Evolutionary conservation across 2,888 invertebrate genomes (phyloP).

Genomic region (Cephus nigrinus): DNA sequence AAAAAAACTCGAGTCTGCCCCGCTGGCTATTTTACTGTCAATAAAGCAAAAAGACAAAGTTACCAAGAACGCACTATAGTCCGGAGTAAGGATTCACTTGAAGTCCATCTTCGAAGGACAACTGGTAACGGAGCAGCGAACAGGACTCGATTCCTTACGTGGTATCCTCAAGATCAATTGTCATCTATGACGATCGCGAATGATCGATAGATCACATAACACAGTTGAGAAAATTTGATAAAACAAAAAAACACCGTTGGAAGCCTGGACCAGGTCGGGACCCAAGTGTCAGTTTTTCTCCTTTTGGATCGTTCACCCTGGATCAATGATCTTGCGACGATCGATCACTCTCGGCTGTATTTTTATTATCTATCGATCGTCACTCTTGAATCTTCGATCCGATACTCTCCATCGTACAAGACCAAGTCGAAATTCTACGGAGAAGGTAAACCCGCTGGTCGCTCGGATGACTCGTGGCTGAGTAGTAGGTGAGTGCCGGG

Average conservation of each 20-base stretch:
- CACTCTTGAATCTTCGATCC: neutral
- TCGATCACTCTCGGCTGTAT: neutral
- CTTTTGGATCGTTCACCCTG: neutral
- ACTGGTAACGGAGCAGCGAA: neutral
- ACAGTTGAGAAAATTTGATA: neutral
- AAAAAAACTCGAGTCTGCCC: neutral
- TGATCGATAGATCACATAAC: neutral
- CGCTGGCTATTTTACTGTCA: neutral
- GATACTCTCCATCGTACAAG: neutral
- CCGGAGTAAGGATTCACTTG: neutral
- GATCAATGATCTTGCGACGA: neutral
- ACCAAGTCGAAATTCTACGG: neutral
- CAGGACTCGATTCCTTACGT: neutral
- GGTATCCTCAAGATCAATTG: neutral
- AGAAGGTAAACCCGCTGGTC: slow-evolving; percentile 12
- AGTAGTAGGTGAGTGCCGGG: slow-evolving; percentile 49
- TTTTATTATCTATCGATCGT: neutral
- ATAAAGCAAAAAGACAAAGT: neutral
- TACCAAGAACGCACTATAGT: neutral
- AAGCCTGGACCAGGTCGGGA: neutral
- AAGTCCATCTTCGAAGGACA: slow-evolving; percentile 6
- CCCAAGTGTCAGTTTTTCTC: neutral
- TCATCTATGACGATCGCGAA: neutral
- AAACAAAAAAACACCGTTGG: neutral
- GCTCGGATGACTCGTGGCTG: slow-evolving; percentile 40